Evolutionary conservation across 2,113 vertebrate species (phyloP), one percentile per base, ranked within the genome.

Genomic region (Notechis scutatus): DNA sequence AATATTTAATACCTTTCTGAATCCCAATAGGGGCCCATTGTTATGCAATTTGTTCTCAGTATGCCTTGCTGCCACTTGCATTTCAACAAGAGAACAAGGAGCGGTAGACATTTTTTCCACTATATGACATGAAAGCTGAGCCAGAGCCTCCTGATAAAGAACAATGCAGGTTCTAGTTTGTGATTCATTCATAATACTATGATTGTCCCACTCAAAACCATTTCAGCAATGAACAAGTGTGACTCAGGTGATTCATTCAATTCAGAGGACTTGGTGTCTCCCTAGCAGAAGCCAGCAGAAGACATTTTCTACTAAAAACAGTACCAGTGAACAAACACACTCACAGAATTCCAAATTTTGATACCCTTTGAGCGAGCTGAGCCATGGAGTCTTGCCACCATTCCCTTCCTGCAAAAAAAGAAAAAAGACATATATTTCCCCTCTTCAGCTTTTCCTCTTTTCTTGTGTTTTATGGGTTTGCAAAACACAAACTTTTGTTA

Each of bases 201-300:
- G 90, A 92, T 85, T 95, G 92, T 94, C 92, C 92, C 57, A 90
- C 86, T 89, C 85, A 29, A 89, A 92, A 69, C 42, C 88, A 93
- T 54, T 88, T 94, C 81, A 94, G 34, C 8, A 39, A 39, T 47
- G 86, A 94, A 54, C 87, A 3, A 86, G 86, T 12, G 69, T 64
- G 29, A 56, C 87, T 92, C 39, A 0, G 0, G 52, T 95, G 95
- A 96, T 91, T 95, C 85, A 20, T 92, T 92, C 61, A 91, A 29
- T 29, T 59, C n/a, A 18, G 15, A 92, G n/a, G 26, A 39, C 56
- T 86, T 86, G 4, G 89, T 89, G 89, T 87, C 50, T 93, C 92
- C 18, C 91, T 92, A 87, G 91, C 18, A 92, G 85, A 92, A 64
- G 45, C 69, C 5, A 54, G 90, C 23, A 0, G 3, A 52, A 23